phyloP scores from a whole-genome alignment of 2,888 invertebrate species.

The Dione juno region DNA sequence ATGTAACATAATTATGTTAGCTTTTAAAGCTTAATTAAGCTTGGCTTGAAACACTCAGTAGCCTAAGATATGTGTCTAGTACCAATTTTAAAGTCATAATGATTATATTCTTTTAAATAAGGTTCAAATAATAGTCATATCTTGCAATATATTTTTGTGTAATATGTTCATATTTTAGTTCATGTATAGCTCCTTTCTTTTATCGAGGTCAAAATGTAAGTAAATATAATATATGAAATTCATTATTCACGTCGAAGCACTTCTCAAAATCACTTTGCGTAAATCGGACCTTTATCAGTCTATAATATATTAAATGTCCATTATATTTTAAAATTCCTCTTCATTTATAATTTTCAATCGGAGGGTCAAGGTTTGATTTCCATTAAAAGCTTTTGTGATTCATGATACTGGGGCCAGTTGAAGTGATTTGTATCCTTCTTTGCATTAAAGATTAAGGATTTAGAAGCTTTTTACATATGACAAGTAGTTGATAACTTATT shows the following conservation, averaged over 20 bases:
- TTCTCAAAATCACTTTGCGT: conserved; percentile 57
- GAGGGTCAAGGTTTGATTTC: conserved; percentile 49
- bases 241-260: conserved; percentile 47
- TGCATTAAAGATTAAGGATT: conserved; percentile 40
- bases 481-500: conserved; percentile 43
- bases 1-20: too few relatives aligned
- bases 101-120: too few relatives aligned
- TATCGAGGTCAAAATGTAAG: neutral
- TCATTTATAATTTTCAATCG: conserved; percentile 38
- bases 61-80: too few relatives aligned
- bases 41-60: too few relatives aligned
- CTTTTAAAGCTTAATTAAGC: too few relatives aligned
- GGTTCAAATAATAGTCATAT: too few relatives aligned
- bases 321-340: conserved; percentile 49
- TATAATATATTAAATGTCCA: conserved; percentile 52
- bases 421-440: conserved; percentile 41
- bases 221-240: conserved; percentile 30
- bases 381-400: conserved; percentile 55
- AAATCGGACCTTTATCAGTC: conserved; percentile 59
- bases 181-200: too few relatives aligned
- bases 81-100: too few relatives aligned
- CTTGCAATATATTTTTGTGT: too few relatives aligned
- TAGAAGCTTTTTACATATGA: conserved; percentile 40
- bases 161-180: too few relatives aligned
- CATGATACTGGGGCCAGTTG: conserved; percentile 47